Conservation (phyloP, 2,113 vertebrate species). For the Origma solitaria region DNA sequence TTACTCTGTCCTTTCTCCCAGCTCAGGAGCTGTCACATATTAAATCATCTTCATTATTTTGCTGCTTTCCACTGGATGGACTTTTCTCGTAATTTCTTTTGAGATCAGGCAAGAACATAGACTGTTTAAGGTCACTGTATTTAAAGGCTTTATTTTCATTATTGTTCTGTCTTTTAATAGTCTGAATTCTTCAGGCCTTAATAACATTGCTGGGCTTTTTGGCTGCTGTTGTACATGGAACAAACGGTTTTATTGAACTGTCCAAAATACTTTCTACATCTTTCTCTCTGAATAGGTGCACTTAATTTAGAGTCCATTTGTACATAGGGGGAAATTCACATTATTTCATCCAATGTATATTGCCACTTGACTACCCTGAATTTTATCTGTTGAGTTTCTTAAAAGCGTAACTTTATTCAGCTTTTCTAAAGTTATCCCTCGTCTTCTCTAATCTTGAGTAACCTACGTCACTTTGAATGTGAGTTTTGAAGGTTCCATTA, state of each 20-base stretch:
- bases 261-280: slow-evolving; percentile 33
- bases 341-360: slow-evolving; percentile 5
- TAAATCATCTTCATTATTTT: slow-evolving; percentile 19
- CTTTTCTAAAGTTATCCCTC: background rate
- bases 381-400: slow-evolving; percentile 46
- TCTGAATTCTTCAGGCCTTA: background rate
- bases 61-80: background rate
- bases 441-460: slow-evolving; percentile 38
- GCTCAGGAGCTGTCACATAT: background rate
- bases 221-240: background rate
- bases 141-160: slow-evolving; percentile 28
- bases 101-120: background rate
- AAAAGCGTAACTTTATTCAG: slow-evolving; percentile 22
- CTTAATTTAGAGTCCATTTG: slow-evolving; percentile 53
- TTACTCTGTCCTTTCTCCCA: background rate
- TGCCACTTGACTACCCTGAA: slow-evolving; percentile 21
- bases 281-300: slow-evolving; percentile 35
- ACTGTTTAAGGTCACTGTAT: background rate
- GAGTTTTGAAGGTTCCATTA: slow-evolving; percentile 56
- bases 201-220: slow-evolving; percentile 20
- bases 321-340: slow-evolving; percentile 4
- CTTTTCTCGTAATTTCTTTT: background rate
- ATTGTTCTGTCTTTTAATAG: background rate
- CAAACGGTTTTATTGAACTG: slow-evolving; percentile 47
- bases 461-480: background rate